Base-by-base conservation (phyloP, 2,888 invertebrate species). In the Busseola fusca region DNA sequence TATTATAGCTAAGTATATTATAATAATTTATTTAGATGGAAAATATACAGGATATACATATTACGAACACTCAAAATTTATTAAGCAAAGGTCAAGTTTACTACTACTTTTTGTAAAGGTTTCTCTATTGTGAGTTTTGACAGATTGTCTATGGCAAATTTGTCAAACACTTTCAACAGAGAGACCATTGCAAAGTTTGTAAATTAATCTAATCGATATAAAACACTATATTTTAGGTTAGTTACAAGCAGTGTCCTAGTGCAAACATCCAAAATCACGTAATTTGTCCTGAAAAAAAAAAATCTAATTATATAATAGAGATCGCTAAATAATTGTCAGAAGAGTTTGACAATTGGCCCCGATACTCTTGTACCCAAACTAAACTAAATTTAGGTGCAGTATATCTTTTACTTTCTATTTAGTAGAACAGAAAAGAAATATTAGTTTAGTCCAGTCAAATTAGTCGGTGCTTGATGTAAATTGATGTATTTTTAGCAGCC, bases 231-330 rank as follows among this genome's bases (percentile, higher is more conserved):
- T 42, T 56, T 59, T 16, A 62, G 34, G 40, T 50, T 42, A 71
- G 42, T 50, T 50, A 21, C n/a, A 42, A 69, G 34, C 25, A 25
- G 18, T 34, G 16, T 66, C 34, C 16, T 12, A 18, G 18, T 54
- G 48, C 21, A 73, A 64, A 37, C 18, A 48, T 14, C 16, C n/a
- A 62, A 12, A 37, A 64, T n/a, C n/a, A n/a, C n/a, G 25, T 21
- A n/a, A 40, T 30, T 34, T 30, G 2, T 34, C 56, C 34, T 27
- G n/a, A n/a, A n/a, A n/a, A 12, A 18, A 57, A 34, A 69, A 5
- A 18, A 25, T 30, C 30, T 7, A 25, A 30, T 57, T n/a, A 30
- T 4, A 69, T 48, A 45, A 45, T 18, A 4, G 16, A 48, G 14
- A 56, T 21, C 10, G n/a, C n/a, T 18, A 37, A 45, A 18, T 9